Evolutionary conservation across 2,797 vertebrate species (phyloP), one percentile per base, ranked within the genome.

Genomic region (Prionace glauca): DNA sequence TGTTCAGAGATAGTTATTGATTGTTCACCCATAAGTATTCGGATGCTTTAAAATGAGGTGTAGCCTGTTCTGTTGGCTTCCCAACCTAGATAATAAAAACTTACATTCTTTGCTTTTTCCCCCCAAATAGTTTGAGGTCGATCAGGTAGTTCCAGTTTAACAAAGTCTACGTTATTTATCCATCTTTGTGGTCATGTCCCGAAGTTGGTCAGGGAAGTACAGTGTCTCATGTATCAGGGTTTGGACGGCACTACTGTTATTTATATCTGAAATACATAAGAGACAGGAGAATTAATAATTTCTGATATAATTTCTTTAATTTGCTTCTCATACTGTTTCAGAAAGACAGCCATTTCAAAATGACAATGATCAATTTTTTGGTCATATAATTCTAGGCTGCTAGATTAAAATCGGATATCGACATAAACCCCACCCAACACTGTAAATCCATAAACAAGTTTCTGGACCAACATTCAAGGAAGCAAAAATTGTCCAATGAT

Each of bases 191-290:
- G 12, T 29, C 72, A 86, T 60, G 96, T 95, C 92, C 26, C 93
- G 97, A 96, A 0, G 95, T 81, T 16, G 96, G 26, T 97, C 97
- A 11, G 97, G 97, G 93, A 96, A 97, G 97, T 99, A 99, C 71
- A 99, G 98, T 1, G 98, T 96, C 95, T 97, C 97, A 90, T 98
- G 97, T 96, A 99, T 98, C 96, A 99, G 96, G 0, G 97, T 96
- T 95, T 96, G 98, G 77, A 98, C 97, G 0, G 98, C 97, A 62
- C 97, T 96, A 14, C 97, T 95, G 24, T 99, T 97, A 0, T 96
- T 97, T n/a, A 96, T 96, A 95, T 99, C 99, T 99, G 96, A 96
- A 96, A 0, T 94, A 96, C 87, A 96, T 1, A 95, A 65, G 65
- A 96, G 36, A 71, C 8, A 92, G 60, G 96, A 84, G 18, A 22